phyloP scores from a whole-genome alignment of 2,888 invertebrate species.

The Drosophila anomalata region DNA sequence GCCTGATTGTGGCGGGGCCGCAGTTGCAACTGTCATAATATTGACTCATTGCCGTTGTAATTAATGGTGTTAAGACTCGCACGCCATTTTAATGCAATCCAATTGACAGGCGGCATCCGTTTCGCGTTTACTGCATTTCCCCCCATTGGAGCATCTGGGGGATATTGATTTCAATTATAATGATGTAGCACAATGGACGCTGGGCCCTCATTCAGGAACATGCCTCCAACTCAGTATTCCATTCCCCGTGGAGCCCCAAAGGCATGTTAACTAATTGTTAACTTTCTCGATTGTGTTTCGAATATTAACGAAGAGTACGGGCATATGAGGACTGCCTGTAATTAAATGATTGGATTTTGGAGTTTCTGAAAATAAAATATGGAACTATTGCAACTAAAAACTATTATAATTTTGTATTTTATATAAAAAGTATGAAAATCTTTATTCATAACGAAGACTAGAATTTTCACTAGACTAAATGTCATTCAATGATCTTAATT shows the following conservation, averaged over 20 bases:
- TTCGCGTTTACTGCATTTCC: conserved; percentile 46
- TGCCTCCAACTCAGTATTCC: background rate
- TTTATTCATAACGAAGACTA: background rate
- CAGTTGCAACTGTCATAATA: conserved; percentile 67
- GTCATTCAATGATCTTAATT: background rate
- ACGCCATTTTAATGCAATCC: conserved; percentile 68
- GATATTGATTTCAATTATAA: conserved; percentile 80
- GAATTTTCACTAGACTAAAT: background rate
- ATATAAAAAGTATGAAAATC: background rate
- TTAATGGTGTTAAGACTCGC: conserved; percentile 74
- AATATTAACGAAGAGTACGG: conserved; percentile 48
- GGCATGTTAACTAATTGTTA: conserved; percentile 54
- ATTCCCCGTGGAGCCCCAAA: conserved; percentile 7
- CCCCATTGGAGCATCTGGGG: conserved; percentile 45
- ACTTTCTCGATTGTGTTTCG: conserved; percentile 36
- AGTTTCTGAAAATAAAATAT: no score
- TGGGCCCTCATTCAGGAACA: background rate
- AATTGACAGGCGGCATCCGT: conserved; percentile 69
- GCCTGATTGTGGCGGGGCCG: conserved; percentile 21
- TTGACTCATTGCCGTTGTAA: conserved; percentile 75
- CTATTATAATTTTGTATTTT: background rate
- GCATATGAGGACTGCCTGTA: background rate
- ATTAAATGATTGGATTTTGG: background rate
- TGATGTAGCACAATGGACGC: conserved; percentile 55
- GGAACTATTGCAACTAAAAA: no score